phyloP scores from a whole-genome alignment of 2,888 invertebrate genomes.

The Trilocha varians region DNA sequence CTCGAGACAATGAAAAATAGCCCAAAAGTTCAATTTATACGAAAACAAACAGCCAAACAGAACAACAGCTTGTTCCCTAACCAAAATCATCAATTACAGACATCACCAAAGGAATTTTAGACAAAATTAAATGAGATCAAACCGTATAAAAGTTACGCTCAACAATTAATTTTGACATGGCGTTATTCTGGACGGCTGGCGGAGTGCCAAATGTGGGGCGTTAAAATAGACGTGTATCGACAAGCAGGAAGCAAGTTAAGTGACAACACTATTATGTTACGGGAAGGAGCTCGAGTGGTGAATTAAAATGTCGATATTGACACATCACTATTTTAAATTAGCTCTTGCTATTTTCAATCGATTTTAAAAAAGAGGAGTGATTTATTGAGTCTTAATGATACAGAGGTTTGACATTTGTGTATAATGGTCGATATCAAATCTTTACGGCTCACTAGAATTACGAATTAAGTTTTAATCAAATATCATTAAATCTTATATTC shows the following conservation, averaged over 20 bases:
- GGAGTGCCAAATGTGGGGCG: slow-evolving; percentile 26
- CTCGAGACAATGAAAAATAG: not conserved
- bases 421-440: too few species aligned
- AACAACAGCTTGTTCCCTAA: not conserved
- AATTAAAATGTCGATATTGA: slow-evolving; percentile 2
- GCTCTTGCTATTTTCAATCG: not conserved
- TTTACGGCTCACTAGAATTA: too few species aligned
- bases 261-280: slow-evolving; percentile 46
- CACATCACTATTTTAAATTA: not conserved
- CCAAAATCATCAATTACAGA: not conserved
- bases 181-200: slow-evolving; percentile 19
- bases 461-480: too few species aligned
- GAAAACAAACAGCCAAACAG: not conserved
- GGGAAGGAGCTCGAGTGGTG: slow-evolving; percentile 18
- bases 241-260: slow-evolving; percentile 32
- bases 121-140: slow-evolving; percentile 14
- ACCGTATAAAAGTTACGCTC: slow-evolving; percentile 13
- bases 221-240: slow-evolving; percentile 47
- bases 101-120: not conserved
- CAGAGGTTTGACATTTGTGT: too few species aligned
- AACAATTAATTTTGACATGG: slow-evolving; percentile 3
- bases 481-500: too few species aligned
- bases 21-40: not conserved
- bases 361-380: too few species aligned
- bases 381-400: too few species aligned